Percentiles rank a stretch among this genome's conserved stretches.
Evolutionary conservation across 2,888 invertebrate genomes (phyloP).

Genomic region (Acanthosepion esculentum): DNA sequence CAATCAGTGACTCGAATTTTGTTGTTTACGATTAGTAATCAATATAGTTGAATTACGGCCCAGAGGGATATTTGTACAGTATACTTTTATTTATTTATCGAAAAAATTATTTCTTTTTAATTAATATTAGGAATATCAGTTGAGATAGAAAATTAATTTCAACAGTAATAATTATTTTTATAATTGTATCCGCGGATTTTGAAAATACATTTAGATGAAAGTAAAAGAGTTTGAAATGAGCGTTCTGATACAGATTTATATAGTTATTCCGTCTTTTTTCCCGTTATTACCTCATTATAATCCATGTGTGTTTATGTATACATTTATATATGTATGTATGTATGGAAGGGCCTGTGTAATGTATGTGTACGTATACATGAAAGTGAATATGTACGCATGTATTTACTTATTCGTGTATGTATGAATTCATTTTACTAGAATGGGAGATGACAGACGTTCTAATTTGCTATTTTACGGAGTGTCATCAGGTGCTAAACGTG

Average conservation of each 20-base stretch:
- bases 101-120: neutral
- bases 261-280: neutral
- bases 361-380: neutral
- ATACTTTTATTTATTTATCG: neutral
- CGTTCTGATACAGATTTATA: neutral
- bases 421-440: no score
- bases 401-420: no score
- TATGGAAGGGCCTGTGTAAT: neutral
- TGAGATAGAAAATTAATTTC: neutral
- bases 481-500: no score
- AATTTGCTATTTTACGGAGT: no score
- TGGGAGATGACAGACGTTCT: no score
- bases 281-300: neutral
- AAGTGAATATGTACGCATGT: no score
- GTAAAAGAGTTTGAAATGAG: no score
- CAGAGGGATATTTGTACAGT: neutral
- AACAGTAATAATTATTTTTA: neutral
- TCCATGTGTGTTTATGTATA: neutral
- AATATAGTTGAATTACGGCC: neutral
- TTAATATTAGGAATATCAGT: constrained; percentile 4
- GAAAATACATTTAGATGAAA: neutral
- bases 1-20: neutral
- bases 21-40: constrained; percentile 17
- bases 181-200: constrained; percentile 4
- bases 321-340: neutral